Evolutionary conservation across 2,888 invertebrate genomes (phyloP).

Genomic region (Tetramorium bicarinatum): DNA sequence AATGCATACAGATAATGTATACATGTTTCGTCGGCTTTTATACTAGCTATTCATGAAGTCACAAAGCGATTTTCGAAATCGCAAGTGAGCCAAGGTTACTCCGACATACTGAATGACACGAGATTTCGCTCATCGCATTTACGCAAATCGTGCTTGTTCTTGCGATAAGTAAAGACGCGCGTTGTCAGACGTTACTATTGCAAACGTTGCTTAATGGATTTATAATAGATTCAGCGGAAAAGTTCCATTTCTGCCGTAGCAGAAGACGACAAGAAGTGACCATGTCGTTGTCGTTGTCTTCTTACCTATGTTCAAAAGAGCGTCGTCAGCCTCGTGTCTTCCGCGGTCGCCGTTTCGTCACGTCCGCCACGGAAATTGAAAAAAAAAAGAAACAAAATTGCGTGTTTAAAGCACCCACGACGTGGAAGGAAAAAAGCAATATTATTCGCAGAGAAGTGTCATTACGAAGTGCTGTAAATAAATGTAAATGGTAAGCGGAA

Average conservation of each 20-base stretch:
- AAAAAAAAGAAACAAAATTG: neutral
- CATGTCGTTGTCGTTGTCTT: neutral
- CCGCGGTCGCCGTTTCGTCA: slow-evolving; percentile 3
- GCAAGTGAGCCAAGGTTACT: slow-evolving; percentile 73
- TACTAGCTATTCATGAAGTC: slow-evolving; percentile 50
- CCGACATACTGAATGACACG: slow-evolving; percentile 47
- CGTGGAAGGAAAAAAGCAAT: neutral
- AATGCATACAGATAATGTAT: neutral
- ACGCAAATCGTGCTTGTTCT: slow-evolving; percentile 54
- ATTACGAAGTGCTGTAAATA: slow-evolving; percentile 2
- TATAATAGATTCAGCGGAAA: slow-evolving; percentile 48
- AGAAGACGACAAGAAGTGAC: slow-evolving; percentile 3
- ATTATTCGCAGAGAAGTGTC: slow-evolving; percentile 7
- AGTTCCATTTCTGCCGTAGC: slow-evolving; percentile 23
- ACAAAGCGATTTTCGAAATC: slow-evolving; percentile 67
- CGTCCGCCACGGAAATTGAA: neutral
- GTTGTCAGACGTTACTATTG: slow-evolving; percentile 33
- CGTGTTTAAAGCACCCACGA: neutral
- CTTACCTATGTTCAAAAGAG: slow-evolving; percentile 3
- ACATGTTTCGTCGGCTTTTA: slow-evolving; percentile 8
- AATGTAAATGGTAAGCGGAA: neutral
- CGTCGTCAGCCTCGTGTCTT: neutral
- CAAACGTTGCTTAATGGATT: slow-evolving; percentile 61
- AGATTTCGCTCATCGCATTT: slow-evolving; percentile 65
- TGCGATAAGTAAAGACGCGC: slow-evolving; percentile 27